phyloP scores from a whole-genome alignment of 2,888 invertebrate species.

The Clepsis dumicolana region DNA sequence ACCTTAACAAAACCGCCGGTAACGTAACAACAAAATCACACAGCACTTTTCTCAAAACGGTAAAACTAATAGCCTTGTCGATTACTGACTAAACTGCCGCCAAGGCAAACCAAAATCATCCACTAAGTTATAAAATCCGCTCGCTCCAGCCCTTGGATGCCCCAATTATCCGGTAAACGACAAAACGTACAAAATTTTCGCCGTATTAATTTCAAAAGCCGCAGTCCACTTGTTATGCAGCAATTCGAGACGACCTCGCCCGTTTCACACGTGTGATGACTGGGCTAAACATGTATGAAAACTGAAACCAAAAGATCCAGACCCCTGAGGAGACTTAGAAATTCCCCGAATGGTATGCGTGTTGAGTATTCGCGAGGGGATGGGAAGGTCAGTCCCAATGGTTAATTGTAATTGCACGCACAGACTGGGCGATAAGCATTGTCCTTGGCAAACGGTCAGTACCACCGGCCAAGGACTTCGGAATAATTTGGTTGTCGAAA shows the following conservation, averaged over 20 bases:
- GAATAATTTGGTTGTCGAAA: conserved; percentile 69
- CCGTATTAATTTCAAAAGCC: conserved; percentile 79
- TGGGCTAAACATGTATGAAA: conserved; percentile 53
- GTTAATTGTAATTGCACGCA: conserved; percentile 74
- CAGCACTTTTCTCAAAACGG: not conserved
- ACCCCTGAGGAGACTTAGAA: conserved; percentile 51
- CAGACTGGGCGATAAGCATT: conserved; percentile 63
- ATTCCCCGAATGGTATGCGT: conserved; percentile 51
- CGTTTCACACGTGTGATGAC: conserved; percentile 65
- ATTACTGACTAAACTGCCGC: not conserved
- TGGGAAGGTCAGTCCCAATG: conserved; percentile 55
- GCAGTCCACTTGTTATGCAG: conserved; percentile 83
- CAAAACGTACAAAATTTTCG: conserved; percentile 66
- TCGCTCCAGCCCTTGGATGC: conserved; percentile 47
- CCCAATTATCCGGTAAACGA: conserved; percentile 57
- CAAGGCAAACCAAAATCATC: conserved; percentile 15
- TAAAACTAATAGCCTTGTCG: conserved; percentile 5
- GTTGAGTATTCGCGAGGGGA: conserved; percentile 53
- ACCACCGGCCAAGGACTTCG: conserved; percentile 74
- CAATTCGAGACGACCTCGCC: conserved; percentile 80
- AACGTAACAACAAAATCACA: not conserved
- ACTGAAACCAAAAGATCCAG: conserved; percentile 51
- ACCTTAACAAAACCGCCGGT: conserved; percentile 1
- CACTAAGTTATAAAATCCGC: conserved; percentile 26
- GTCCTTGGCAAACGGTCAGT: conserved; percentile 79